Evolutionary conservation across 2,797 vertebrate species (phyloP), one percentile per base, ranked within the genome.

Genomic region (Phaenicophaeus curvirostris): DNA sequence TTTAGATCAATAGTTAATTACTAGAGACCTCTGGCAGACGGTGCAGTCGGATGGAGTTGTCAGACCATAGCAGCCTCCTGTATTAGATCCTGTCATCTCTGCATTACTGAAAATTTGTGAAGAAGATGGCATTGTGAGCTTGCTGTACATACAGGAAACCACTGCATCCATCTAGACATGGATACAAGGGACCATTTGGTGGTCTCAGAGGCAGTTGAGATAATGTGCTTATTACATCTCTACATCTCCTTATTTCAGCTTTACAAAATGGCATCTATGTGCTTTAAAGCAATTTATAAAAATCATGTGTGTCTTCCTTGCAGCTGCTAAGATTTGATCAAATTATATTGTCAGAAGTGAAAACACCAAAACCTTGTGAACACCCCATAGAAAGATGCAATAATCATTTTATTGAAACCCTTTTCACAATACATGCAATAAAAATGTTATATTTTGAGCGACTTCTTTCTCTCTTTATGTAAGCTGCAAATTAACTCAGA

Each of bases 401-500:
- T 61, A 30, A 54, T 54, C 19, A 33, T 86, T 78, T 58, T 39
- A 39, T 30, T 71, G 65, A 85, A 84, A 72, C 42, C 8, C 55
- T 79, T 51, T 68, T 42, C 41, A 20, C 72, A 82, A 85, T 5
- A n/a, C 41, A 31, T 65, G 21, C 25, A 37, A 62, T 30, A 50
- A 44, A 87, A 92, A 20, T 31, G 19, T 44, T 55, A 9, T 71
- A 46, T 68, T 76, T 84, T 46, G 79, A 61, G 71, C 58, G 37
- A 74, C 41, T 84, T 81, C 37, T 89, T 94, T 79, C 57, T 68
- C 46, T 68, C 28, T 91, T 63, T 71, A 28, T 65, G 54, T 33
- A 72, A 9, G 46, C 76, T 92, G 81, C 59, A 94, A 91, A 93
- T 94, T 77, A 86, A 83, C 55, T 86, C 35, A 28, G 85, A 89